Base-by-base conservation (phyloP, 2,888 invertebrate species). In the Lacanobia wlatinum region DNA sequence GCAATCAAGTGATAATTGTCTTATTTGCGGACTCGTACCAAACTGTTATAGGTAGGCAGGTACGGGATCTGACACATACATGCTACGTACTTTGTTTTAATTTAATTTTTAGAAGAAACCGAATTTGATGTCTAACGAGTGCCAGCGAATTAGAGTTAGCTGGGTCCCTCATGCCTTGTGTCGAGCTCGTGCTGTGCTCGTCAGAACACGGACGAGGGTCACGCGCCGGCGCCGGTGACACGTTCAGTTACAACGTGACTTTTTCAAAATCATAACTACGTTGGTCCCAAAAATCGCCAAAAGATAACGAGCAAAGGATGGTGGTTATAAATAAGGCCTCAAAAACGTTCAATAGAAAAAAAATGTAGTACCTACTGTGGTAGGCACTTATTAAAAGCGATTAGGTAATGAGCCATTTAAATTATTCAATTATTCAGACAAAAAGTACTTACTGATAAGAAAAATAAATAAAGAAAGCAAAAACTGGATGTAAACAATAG, bases 1-100 rank as follows among this genome's bases (percentile, higher is more conserved):
- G 72, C 62, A 52, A 18, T 50, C 60, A 4, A 60, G 52, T 80
- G 76, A 52, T 61, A 52, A 52, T 78, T 75, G 52, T 76, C 46
- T 61, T 80, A 76, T 55, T 76, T 48, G 23, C 28, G n/a, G 23
- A 55, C 46, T 55, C 18, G 34, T 58, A 43, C 43, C 18, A 38
- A n/a, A 34, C 50, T 28, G 52, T 34, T 38, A 46, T n/a, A 58
- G 6, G 40, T 40, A 14, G 4, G 34, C 5, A 34, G 34, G 6
- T 34, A 6, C n/a, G 34, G n/a, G 34, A 23, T 21, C 12, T 18
- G 64, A 52, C 40, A 23, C 38, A 10, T 7, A 0, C 50, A 21
- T 38, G n/a, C n/a, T 53, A 53, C 53, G 21, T 23, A 16, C 14
- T 53, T 53, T 23, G 23, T 23, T 23, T 53, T 23, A 14, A 16